Base-by-base conservation (phyloP, 2,888 invertebrate species). In the Yponomeuta plumbellus region DNA sequence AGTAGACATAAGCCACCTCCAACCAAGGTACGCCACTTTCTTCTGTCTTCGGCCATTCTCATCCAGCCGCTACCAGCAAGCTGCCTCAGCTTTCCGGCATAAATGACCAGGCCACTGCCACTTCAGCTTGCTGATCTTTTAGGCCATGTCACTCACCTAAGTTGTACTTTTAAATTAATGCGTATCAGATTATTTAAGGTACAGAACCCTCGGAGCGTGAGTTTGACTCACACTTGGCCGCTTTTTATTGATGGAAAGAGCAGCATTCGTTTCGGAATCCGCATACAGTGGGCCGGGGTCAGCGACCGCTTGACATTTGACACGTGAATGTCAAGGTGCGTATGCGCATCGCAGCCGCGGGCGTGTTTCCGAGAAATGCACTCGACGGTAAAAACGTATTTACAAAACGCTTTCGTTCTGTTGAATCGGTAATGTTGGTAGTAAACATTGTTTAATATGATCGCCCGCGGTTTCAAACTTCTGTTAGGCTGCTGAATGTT, bases 301-400 rank as follows among this genome's bases (percentile, higher is more conserved):
- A 79, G 69, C 73, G 85, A 70, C 84, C 90, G 75, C 72, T 80
- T 89, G 88, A 88, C 90, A 90, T 90, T 90, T 90, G 90, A 90
- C 90, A 90, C 76, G 76, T 83, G 88, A 89, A 88, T 89, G 89
- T 90, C 89, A 89, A 89, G 88, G 88, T 82, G 80, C 77, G 75
- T 65, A 64, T 44, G 61, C 67, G 61, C 64, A 40, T 64, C 21
- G 21, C 58, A 58, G n/a, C n/a, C 34, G 26, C 61, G 61, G 56
- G 34, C 13, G 23, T 61, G 22, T 59, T 59, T 59, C 59, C 59
- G 34, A 61, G 61, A 61, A 61, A 26, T 17, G 26, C 26, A 26
- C 61, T 11, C 59, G 58, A 22, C 58, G 20, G 58, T 58, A 58
- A 58, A 58, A 58, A 58, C 58, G 11, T 58, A 21, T 22, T 58